phyloP scores from a whole-genome alignment of 2,797 vertebrate genomes.

The Tapera naevia region DNA sequence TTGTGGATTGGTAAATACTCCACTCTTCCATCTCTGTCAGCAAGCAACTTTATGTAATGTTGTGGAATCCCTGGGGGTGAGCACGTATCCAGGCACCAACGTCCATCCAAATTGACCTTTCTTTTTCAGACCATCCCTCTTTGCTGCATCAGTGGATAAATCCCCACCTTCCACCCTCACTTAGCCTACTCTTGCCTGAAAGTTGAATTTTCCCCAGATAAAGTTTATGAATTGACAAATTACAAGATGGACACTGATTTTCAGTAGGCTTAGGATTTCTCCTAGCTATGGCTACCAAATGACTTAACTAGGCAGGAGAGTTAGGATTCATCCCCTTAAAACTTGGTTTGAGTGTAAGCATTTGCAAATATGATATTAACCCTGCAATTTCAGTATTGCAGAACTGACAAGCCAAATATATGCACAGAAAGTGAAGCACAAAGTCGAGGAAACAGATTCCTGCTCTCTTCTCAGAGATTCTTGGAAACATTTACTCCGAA shows the following conservation, averaged over 20 bases:
- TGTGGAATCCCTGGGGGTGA: neutral
- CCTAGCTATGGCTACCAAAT: neutral
- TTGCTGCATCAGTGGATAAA: neutral
- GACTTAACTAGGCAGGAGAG: neutral
- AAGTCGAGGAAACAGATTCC: neutral
- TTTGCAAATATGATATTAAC: neutral
- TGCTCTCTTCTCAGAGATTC: neutral
- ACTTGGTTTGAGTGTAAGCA: neutral
- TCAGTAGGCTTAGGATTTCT: neutral
- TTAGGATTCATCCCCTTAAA: neutral
- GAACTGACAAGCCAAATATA: neutral
- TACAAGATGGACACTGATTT: neutral
- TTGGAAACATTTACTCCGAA: neutral
- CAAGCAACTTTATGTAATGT: neutral
- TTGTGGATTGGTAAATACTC: neutral
- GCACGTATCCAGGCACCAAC: neutral
- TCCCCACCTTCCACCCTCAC: neutral
- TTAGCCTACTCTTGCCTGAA: neutral
- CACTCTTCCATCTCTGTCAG: neutral
- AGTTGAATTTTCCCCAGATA: neutral
- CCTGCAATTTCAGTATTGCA: neutral
- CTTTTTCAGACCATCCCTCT: neutral
- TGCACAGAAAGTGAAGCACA: neutral
- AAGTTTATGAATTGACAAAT: neutral
- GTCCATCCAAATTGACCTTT: neutral